These are phyloP conservation scores for Drosophila kohkoa DNA, from an alignment of 1,140 invertebrate genomes.

Conservation along the genomic window DNA sequence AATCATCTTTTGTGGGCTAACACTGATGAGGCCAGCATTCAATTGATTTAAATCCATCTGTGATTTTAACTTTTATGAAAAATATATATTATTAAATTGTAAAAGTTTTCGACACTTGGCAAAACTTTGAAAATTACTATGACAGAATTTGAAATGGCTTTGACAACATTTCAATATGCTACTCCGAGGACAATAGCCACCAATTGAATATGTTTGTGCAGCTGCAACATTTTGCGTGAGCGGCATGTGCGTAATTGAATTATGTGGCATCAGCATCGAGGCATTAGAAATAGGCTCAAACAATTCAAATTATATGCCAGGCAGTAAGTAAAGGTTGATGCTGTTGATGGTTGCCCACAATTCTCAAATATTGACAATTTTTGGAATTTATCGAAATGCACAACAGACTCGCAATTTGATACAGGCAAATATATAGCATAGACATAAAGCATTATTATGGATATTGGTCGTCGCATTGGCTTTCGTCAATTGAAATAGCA, in stretches of 20 bases:
- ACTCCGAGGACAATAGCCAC: background rate
- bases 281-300: background rate
- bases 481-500: background rate
- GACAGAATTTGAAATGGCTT: conserved; percentile 32
- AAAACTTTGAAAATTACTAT: background rate
- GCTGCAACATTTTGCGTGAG: background rate
- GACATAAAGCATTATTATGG: background rate
- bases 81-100: conserved; percentile 29
- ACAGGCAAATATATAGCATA: background rate
- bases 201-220: background rate
- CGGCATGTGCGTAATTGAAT: background rate
- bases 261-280: background rate
- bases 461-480: background rate
- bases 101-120: background rate
- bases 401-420: background rate
- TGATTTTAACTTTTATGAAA: conserved; percentile 15
- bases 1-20: conserved; percentile 42
- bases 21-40: conserved; percentile 25
- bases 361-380: conserved; percentile 2
- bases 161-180: conserved; percentile 67
- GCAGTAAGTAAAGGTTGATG: background rate
- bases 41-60: background rate
- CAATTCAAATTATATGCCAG: conserved; percentile 9
- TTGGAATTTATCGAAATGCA: background rate
- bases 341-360: background rate